Evolutionary conservation across 2,113 vertebrate species (phyloP).

Genomic region (Brevimyrus niger): DNA sequence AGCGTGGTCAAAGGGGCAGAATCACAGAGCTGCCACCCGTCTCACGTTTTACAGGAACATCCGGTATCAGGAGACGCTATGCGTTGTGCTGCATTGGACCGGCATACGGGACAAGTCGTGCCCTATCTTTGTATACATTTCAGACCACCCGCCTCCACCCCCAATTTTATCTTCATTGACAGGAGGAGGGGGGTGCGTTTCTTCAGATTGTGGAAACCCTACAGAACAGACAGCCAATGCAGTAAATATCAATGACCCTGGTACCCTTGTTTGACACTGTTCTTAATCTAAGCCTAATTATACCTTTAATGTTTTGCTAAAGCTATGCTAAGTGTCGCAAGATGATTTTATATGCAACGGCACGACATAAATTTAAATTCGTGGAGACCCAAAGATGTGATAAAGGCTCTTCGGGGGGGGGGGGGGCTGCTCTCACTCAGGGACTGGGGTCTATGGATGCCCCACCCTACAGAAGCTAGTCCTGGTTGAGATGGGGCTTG

Average conservation of each 20-base stretch:
- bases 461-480: background rate
- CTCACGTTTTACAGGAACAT: background rate
- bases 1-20: background rate
- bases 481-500: background rate
- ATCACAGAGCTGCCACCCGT: background rate
- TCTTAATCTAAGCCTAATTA: background rate
- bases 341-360: background rate
- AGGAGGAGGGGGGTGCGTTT: background rate
- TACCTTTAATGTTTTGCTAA: background rate
- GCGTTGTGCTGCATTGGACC: background rate
- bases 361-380: background rate
- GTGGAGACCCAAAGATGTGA: background rate
- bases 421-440: background rate
- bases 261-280: background rate
- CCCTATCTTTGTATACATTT: background rate
- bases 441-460: background rate
- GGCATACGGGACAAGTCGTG: background rate
- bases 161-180: too few species aligned
- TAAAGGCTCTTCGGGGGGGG: background rate
- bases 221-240: background rate
- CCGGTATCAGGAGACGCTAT: background rate
- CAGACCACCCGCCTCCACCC: background rate
- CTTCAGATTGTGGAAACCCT: background rate
- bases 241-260: background rate
- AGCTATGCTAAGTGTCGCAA: background rate